These are phyloP conservation scores for Pseudochromis fuscus DNA, from an alignment of 2,797 vertebrate genomes.

Conservation along the genomic window DNA sequence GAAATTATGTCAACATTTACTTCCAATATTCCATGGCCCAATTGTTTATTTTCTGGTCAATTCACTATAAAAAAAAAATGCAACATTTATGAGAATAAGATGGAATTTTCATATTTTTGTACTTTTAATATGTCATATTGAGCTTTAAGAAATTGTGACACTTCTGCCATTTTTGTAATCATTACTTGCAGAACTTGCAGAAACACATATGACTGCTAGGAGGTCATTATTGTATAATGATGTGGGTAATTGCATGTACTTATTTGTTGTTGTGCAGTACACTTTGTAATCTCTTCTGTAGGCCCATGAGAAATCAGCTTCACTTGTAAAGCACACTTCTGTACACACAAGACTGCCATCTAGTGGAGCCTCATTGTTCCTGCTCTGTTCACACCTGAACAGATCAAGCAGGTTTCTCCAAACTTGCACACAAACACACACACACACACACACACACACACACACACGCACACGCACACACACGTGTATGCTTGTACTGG, in stretches of 20 bases:
- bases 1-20: neutral
- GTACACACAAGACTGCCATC: constrained; percentile 80
- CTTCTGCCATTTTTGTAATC: neutral
- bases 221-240: too few relatives aligned
- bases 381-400: neutral
- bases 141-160: neutral
- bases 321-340: constrained; percentile 11
- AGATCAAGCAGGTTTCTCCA: constrained; percentile 11
- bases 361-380: constrained; percentile 51
- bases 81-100: too few relatives aligned
- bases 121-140: neutral
- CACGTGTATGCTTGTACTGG: constrained; percentile 19
- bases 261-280: too few relatives aligned
- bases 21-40: neutral
- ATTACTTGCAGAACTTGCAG: neutral
- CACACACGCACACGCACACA: constrained; percentile 28
- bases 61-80: too few relatives aligned
- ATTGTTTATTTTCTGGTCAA: neutral
- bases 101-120: too few relatives aligned
- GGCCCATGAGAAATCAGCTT: neutral
- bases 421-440: constrained; percentile 23
- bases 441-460: constrained; percentile 26
- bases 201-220: neutral
- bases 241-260: too few relatives aligned
- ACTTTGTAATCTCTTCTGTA: too few relatives aligned